Conservation (phyloP, 2,113 vertebrate genomes). For the Leuciscus idus region DNA sequence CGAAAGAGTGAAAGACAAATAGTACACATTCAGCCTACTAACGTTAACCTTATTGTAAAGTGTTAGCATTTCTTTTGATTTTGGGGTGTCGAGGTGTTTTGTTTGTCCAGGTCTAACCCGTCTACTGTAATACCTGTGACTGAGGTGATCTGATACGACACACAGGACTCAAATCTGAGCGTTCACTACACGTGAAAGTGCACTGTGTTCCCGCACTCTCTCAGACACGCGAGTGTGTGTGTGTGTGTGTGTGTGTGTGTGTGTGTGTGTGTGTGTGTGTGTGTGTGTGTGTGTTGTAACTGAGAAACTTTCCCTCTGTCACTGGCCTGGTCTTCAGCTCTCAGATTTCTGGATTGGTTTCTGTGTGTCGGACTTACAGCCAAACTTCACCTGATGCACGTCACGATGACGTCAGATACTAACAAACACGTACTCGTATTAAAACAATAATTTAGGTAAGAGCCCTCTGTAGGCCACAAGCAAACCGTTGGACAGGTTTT, state of each 20-base stretch:
- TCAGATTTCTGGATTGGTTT: background rate
- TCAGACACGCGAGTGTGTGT: background rate
- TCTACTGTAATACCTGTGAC: background rate
- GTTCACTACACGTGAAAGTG: background rate
- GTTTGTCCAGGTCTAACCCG: background rate
- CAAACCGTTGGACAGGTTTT: background rate
- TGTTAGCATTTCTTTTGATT: background rate
- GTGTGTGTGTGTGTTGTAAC: background rate
- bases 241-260: background rate
- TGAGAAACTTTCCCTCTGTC: conserved; percentile 21
- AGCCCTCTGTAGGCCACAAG: background rate
- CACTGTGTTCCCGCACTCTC: background rate
- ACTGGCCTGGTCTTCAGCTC: background rate
- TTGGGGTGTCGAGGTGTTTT: background rate
- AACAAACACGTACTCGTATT: background rate
- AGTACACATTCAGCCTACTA: no score
- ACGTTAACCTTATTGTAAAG: no score
- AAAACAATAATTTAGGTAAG: background rate
- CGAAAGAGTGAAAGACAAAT: no score
- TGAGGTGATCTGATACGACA: background rate
- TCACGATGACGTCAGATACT: background rate
- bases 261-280: background rate
- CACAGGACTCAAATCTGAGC: background rate
- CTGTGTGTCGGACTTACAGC: background rate
- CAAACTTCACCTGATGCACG: background rate